Conservation (phyloP, 2,888 invertebrate genomes). For the Pristionchus maxplancki region DNA sequence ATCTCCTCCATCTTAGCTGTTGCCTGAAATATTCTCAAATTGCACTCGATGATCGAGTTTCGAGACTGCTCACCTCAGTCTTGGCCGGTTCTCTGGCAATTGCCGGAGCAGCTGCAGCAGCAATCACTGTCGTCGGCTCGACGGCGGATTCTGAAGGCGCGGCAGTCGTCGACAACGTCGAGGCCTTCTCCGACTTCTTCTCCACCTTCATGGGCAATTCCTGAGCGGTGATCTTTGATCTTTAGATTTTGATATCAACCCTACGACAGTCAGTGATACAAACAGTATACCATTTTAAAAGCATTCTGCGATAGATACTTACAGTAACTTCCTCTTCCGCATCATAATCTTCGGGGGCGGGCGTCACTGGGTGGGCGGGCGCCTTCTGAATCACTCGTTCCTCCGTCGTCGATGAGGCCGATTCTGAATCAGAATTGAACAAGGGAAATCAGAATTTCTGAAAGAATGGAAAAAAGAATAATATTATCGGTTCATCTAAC, state of each 20-base stretch:
- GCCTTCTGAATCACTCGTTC: conserved; percentile 50
- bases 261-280: no score
- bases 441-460: no score
- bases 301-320: no score
- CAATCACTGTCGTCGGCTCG: neutral
- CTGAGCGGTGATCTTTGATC: no score
- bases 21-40: neutral
- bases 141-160: neutral
- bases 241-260: no score
- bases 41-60: no score
- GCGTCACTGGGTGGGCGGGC: neutral
- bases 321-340: neutral
- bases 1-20: neutral
- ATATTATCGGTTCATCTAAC: no score
- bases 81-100: neutral
- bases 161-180: neutral
- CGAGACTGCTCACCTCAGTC: neutral
- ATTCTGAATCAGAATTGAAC: neutral
- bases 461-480: no score
- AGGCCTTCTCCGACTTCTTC: conserved; percentile 9
- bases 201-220: neutral
- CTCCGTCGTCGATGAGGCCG: neutral
- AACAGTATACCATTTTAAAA: no score
- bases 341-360: conserved; percentile 7
- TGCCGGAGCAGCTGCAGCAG: neutral